Evolutionary conservation across 2,113 vertebrate species (phyloP).

Genomic region (Vidua macroura): DNA sequence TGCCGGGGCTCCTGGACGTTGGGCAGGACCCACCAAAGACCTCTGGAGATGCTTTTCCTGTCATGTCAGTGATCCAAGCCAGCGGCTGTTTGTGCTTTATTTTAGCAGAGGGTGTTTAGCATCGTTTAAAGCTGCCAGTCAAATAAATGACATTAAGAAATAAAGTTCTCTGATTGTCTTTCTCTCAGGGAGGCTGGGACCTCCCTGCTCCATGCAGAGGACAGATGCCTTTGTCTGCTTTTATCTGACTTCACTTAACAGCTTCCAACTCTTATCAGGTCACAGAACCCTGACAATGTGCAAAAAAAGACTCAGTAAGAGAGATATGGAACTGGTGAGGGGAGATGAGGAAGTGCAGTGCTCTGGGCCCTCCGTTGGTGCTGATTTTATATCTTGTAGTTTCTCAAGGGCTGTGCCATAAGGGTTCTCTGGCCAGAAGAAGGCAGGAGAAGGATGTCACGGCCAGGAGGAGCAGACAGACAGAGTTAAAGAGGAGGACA

Average conservation of each 20-base stretch:
- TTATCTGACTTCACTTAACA: not conserved
- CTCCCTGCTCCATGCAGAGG: not conserved
- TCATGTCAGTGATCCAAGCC: accelerated
- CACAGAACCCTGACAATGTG: not conserved
- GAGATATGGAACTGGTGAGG: not conserved
- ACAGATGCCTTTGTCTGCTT: not conserved
- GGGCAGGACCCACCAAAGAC: not conserved
- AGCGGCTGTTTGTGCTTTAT: not conserved
- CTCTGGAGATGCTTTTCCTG: not conserved
- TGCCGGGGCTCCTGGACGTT: not conserved
- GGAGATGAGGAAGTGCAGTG: not conserved
- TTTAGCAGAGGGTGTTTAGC: not conserved
- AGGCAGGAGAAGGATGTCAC: not conserved
- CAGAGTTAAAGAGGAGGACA: not conserved
- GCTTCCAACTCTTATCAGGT: not conserved
- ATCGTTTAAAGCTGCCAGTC: not conserved
- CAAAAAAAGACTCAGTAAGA: not conserved
- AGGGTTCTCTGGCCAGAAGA: not conserved
- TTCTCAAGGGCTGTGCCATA: not conserved
- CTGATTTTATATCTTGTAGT: not conserved
- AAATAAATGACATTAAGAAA: not conserved
- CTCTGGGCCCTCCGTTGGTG: not conserved
- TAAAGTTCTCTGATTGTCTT: not conserved
- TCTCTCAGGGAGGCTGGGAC: not conserved
- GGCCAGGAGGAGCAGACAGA: not conserved